Conservation (phyloP, 64 coral and sea anemone genomes). For the Stylophora pistillata region DNA sequence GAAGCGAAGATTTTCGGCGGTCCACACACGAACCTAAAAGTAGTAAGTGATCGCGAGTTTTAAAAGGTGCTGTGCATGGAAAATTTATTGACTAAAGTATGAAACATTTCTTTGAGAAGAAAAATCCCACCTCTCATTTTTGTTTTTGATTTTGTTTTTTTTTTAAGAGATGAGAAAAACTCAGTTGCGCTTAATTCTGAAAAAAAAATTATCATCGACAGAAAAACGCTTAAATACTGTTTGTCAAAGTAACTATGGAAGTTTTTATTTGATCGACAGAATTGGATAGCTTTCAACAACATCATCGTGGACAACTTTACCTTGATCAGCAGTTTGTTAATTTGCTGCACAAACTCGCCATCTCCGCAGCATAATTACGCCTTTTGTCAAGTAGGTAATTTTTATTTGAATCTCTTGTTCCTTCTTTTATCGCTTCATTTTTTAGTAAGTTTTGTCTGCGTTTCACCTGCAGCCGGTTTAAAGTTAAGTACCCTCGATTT, state of each 20-base stretch:
- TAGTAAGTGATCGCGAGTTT: constrained; percentile 48
- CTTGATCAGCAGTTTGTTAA: not conserved
- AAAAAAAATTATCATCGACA: not conserved
- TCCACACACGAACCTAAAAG: constrained; percentile 54
- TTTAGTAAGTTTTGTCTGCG: no score
- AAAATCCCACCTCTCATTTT: not conserved
- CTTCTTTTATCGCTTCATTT: no score
- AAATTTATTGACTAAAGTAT: no score
- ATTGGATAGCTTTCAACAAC: constrained; percentile 1
- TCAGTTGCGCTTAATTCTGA: not conserved
- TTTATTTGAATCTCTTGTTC: not conserved
- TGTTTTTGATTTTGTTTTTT: not conserved
- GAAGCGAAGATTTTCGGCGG: constrained; percentile 81
- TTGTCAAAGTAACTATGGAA: not conserved
- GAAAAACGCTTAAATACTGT: not conserved
- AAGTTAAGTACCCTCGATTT: no score
- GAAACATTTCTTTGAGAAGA: no score
- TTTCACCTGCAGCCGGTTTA: no score
- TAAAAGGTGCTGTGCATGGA: not conserved
- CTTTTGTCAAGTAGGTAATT: not conserved
- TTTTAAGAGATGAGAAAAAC: not conserved
- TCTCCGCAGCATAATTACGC: not conserved
- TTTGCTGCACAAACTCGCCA: not conserved
- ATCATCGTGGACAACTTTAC: not conserved
- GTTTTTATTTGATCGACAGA: not conserved